Evolutionary conservation across 2,113 vertebrate genomes (phyloP), one percentile per base, ranked within the genome.

Genomic region (Pheucticus melanocephalus): DNA sequence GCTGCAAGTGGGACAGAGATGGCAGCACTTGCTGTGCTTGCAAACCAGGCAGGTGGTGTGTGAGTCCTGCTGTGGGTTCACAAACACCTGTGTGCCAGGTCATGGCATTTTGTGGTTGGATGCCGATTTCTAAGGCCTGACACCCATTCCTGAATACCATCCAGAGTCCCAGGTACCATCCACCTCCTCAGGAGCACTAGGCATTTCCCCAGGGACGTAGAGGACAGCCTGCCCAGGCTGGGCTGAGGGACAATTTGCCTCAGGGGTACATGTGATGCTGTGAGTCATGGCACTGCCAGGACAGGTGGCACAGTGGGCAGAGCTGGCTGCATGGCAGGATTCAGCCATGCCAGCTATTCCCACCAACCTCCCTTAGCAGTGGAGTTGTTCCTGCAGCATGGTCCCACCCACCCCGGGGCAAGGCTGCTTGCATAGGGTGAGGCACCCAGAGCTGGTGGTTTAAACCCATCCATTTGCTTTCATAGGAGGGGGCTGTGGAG

Each of bases 201-300:
- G 11, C 2, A 2, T 20, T 47, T 37, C 61, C 44, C 35, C 7
- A 2, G 37, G 33, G n/a, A 33, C 31, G 33, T 5, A 12, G 45
- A 16, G 3, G 6, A 17, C n/a, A 60, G 63, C 24, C 3, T 39
- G 11, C 16, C 28, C 10, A 5, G 42, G 24, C 30, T 60, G 37
- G 79, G 18, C 50, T 31, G 28, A 53, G 54, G 51, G 23, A 4
- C 0, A 4, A 4, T 12, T 27, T 10, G 1, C 11, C 37, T 28
- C 24, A 6, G 63, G 30, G 25, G 20, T 10, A 3, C 11, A 0
- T 2, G 13, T 3, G 12, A 19, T 9, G 14, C 33, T 27, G 31
- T 0, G 3, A 19, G 47, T 53, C 5, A 0, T 0, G 15, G 20
- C 30, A 54, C 6, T 6, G 35, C 53, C 1, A 2, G 61, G 21